Evolutionary conservation across 2,113 vertebrate species (phyloP), one percentile per base, ranked within the genome.

Genomic region (Scophthalmus maximus): DNA sequence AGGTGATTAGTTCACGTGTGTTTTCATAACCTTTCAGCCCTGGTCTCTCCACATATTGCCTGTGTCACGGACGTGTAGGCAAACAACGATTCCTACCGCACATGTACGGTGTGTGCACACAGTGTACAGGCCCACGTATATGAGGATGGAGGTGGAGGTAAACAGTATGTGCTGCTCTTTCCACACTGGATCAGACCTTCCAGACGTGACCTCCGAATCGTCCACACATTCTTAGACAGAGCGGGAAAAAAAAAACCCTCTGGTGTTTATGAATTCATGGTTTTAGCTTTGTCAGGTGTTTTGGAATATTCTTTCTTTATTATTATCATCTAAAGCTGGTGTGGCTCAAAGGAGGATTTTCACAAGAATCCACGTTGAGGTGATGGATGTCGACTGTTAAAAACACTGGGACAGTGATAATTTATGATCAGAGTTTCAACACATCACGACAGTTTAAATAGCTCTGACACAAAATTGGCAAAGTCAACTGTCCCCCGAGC

Each of bases 1-100:
- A 68, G 26, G 44, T 77, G 75, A 82, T 80, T 82, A 29, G 82
- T 80, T 75, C 22, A 22, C 72, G 62, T 62, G 2, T 34, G 32
- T n/a, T n/a, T n/a, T n/a, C n/a, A n/a, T n/a, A n/a, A n/a, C n/a
- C n/a, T n/a, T 14, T 38, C 36, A 38, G 36, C 36, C 4, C 0
- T 10, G 9, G 46, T 49, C 46, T 56, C 18, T 55, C 57, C 47
- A 50, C 29, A 20, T 59, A 49, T 67, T 46, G 23, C 22, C 17
- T 46, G 36, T 49, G 60, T 67, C 64, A 63, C 47, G 47, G 49
- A 46, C 20, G 40, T 49, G 29, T 15, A 1, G 36, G 2, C n/a
- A n/a, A n/a, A n/a, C n/a, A n/a, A n/a, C n/a, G n/a, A n/a, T n/a
- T n/a, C n/a, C n/a, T n/a, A n/a, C n/a, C n/a, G n/a, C n/a, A n/a